These are phyloP conservation scores for Aplodontia rufa DNA, from an alignment of 2,113 vertebrate species.

Conservation along the genomic window DNA sequence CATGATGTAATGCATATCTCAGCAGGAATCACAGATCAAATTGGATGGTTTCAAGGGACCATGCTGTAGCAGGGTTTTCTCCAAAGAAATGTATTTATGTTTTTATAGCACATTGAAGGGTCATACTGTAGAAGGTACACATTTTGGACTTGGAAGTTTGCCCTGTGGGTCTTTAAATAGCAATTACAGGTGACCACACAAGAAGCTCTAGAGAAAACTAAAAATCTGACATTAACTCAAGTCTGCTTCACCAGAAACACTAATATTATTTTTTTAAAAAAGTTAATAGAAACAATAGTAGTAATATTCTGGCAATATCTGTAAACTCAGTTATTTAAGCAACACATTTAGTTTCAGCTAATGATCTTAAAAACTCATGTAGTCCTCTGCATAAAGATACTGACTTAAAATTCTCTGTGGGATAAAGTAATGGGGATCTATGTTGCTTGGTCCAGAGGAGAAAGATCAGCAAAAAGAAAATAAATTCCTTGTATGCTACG, in stretches of 20 bases:
- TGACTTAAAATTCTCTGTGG: conserved; percentile 32
- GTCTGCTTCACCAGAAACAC: background rate
- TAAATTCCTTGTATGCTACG: background rate
- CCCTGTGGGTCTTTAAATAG: conserved; percentile 51
- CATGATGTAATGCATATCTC: conserved; percentile 85
- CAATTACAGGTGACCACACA: conserved; percentile 74
- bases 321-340: conserved; percentile 12
- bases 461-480: conserved; percentile 47
- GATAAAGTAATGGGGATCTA: conserved; percentile 17
- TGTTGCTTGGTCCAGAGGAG: background rate
- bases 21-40: conserved; percentile 78
- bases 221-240: conserved; percentile 62
- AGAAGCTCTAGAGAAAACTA: conserved; percentile 68
- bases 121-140: conserved; percentile 65
- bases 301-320: conserved; percentile 15
- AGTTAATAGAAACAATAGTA: background rate
- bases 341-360: background rate
- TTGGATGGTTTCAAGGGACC: conserved; percentile 59
- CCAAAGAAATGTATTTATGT: conserved; percentile 67
- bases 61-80: conserved; percentile 50
- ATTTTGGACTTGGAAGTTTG: conserved; percentile 72
- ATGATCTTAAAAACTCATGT: background rate
- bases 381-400: background rate
- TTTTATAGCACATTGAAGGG: conserved; percentile 72
- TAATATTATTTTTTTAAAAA: background rate